Base-by-base conservation (phyloP, 2,888 invertebrate genomes). In the Leptinotarsa haldemani region DNA sequence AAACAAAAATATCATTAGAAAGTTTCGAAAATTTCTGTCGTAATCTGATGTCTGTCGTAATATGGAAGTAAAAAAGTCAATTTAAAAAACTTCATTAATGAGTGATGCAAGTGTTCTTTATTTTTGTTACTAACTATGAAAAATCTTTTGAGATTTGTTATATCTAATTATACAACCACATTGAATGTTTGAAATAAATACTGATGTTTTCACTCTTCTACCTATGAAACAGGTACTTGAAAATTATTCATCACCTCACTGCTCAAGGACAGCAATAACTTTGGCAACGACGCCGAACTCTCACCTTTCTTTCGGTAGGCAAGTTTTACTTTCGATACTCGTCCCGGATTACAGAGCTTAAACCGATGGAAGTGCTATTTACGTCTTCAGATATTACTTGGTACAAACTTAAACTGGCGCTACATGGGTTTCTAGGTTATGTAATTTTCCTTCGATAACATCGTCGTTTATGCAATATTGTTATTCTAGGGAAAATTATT, bases 321-420 rank as follows among this genome's bases (percentile, higher is more conserved):
- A 77, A 82, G 83, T 84, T 84, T 84, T 84, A 84, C 84, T 84
- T 85, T 85, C 78, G 81, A 78, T 78, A 80, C 82, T 83, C 82
- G 83, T 82, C 79, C 81, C 80, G 84, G 85, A 85, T 85, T 85
- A 84, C 82, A 79, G 78, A 82, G 84, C 84, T 84, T 82, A 83
- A 83, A 84, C 82, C 83, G 84, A 78, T 82, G 83, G 83, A 85
- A 85, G 83, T 83, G 84, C 82, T 83, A 83, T 86, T 86, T 84
- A 83, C 82, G 81, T 83, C 83, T 82, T 80, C 80, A 80, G 82
- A 82, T 83, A 82, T 82, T 83, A 81, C 78, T 61, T 30, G 61
- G 40, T 80, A 78, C 78, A 79, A 79, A 76, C 78, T 77, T 76
- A 69, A 70, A 74, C 70, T 77, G 71, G 63, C 68, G 65, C 53